phyloP scores from a whole-genome alignment of 2,888 invertebrate genomes.

The Drosophila meridionalis region DNA sequence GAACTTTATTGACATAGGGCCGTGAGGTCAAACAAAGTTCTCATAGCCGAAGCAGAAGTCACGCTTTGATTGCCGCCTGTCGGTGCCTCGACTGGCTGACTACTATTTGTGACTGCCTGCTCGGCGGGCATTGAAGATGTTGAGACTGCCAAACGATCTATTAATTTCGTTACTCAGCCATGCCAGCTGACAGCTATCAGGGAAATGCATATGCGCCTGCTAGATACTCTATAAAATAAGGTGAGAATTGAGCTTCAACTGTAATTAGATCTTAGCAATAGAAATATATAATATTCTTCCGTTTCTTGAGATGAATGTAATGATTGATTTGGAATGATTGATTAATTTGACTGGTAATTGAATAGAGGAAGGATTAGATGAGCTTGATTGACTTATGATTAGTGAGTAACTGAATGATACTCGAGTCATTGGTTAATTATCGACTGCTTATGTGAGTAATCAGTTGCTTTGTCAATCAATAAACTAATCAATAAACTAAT shows the following conservation, averaged over 20 bases:
- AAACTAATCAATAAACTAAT: no score
- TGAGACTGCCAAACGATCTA: constrained; percentile 44
- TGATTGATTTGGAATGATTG: background rate
- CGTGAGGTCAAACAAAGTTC: constrained; percentile 54
- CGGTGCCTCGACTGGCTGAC: constrained; percentile 26
- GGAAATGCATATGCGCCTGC: background rate
- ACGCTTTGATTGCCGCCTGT: constrained; percentile 62
- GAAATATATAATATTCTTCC: no score
- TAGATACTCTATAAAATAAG: constrained; percentile 27
- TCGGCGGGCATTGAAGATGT: constrained; percentile 40
- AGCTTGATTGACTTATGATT: background rate
- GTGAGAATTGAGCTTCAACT: background rate
- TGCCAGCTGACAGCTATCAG: constrained; percentile 40
- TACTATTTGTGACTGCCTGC: constrained; percentile 40
- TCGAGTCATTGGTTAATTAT: background rate
- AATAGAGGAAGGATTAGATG: background rate
- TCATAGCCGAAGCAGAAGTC: constrained; percentile 45
- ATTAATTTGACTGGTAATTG: background rate
- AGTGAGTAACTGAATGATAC: background rate
- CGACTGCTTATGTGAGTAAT: background rate
- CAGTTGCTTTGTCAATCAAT: background rate
- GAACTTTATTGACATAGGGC: constrained; percentile 38
- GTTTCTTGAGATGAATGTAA: background rate
- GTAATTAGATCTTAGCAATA: no score
- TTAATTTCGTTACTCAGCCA: constrained; percentile 39